These are phyloP conservation scores for Enhydra lutris DNA, from an alignment of 2,113 vertebrate genomes.

Conservation along the genomic window DNA sequence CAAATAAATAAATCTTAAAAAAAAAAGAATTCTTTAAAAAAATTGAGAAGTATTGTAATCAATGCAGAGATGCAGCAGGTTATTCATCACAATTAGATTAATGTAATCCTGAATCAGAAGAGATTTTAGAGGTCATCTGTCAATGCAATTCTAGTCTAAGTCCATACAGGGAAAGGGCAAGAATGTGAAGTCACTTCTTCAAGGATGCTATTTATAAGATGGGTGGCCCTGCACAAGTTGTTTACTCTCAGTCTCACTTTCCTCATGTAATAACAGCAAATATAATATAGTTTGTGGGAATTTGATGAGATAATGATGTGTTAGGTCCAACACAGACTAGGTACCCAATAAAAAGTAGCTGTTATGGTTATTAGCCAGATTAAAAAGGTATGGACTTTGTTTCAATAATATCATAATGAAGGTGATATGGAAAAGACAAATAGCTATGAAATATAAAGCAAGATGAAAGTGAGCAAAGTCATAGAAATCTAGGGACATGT, in stretches of 20 bases:
- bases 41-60: not conserved
- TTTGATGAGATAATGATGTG: not conserved
- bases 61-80: not conserved
- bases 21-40: not conserved
- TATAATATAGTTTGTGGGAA: not conserved
- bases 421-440: not conserved
- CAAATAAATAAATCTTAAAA: too few species aligned
- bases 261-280: not conserved
- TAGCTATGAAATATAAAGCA: not conserved
- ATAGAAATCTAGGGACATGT: not conserved
- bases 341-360: not conserved
- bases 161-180: not conserved
- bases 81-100: not conserved
- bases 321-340: not conserved
- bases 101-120: not conserved
- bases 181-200: not conserved
- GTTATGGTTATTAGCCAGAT: not conserved
- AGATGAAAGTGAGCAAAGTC: not conserved
- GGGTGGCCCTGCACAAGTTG: not conserved
- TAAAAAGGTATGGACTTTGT: not conserved
- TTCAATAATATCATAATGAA: not conserved
- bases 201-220: not conserved
- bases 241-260: slow-evolving; percentile 13
- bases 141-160: not conserved
- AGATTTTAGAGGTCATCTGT: not conserved